Conservation (phyloP, 2,888 invertebrate species). For the Lobophora halterata region DNA sequence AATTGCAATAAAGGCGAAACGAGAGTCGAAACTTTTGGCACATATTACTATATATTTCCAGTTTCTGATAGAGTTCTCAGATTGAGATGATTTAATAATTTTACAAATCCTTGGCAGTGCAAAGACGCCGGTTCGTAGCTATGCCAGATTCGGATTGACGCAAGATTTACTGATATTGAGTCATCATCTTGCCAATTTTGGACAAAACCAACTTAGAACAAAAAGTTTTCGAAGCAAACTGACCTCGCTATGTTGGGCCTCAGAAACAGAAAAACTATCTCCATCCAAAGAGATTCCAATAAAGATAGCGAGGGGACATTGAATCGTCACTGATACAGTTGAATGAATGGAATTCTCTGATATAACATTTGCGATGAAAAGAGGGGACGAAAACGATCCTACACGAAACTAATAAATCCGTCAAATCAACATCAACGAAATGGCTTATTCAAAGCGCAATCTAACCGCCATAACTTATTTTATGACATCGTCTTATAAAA, state of each 20-base stretch:
- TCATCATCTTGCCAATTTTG: constrained; percentile 13
- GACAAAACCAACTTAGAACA: constrained; percentile 2
- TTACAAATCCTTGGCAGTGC: constrained; percentile 23
- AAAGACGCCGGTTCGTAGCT: constrained; percentile 28
- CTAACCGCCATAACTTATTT: constrained; percentile 35
- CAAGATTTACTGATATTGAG: constrained; percentile 12
- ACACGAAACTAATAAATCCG: constrained; percentile 26
- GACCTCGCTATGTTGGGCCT: constrained; percentile 6
- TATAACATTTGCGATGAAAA: constrained; percentile 20
- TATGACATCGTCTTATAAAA: constrained; percentile 27
- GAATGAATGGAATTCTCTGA: constrained; percentile 11
- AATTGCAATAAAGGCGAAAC: constrained; percentile 14
- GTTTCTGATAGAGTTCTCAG: constrained; percentile 17
- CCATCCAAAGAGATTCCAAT: constrained; percentile 1
- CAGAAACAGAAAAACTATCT: constrained; percentile 3
- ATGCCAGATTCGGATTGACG: constrained; percentile 19
- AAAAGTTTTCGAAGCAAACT: constrained; percentile 6
- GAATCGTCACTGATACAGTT: constrained; percentile 10
- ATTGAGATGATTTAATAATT: constrained; percentile 28
- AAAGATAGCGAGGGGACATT: constrained; percentile 6
- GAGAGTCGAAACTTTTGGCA: constrained; percentile 8
- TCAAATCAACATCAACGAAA: constrained; percentile 34
- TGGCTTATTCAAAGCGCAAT: constrained; percentile 35
- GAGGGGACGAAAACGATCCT: constrained; percentile 21
- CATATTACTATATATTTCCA: constrained; percentile 16